Evolutionary conservation across 1,140 invertebrate genomes (phyloP), one percentile per base, ranked within the genome.

Genomic region (Radopholus similis): DNA sequence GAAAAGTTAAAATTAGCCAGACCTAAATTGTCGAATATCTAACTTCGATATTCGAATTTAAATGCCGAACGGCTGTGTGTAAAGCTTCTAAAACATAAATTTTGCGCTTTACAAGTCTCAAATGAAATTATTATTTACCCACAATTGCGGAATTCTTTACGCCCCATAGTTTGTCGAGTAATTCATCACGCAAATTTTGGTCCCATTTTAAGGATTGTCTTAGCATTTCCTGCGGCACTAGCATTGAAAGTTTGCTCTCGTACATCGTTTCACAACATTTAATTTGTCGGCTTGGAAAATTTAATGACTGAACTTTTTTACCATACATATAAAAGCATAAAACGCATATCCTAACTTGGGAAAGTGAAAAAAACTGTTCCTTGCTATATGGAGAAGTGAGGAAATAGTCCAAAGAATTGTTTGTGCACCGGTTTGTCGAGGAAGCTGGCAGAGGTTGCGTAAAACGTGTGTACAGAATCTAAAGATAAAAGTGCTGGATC

Each of bases 1-100:
- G 11, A 60, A 64, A 28, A 40, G 18, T 13, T 9, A n/a, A 30
- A 13, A 9, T 4, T 23, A 66, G 28, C 15, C 30, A 26, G 1
- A 1, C n/a, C n/a, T 35, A 6, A 21, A 11, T 2, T 4, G 11
- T 6, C 18, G n/a, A 32, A 32, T 21, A 11, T 21, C 23, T 18
- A 5, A 49, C 62, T 34, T 76, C 75, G 66, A 75, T 72, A 30
- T 78, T 73, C 0, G 74, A 76, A 47, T 78, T 78, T 38, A 77
- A 59, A 40, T 79, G 76, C 21, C 77, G 71, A 18, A 76, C 47
- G 21, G 54, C 66, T 30, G 34, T 74, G 44, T 59, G 34, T 4
- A 57, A 37, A 54, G 47, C 35, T 34, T 34, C n/a, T n/a, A n/a
- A n/a, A n/a, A n/a, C n/a, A n/a, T n/a, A 47, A 8, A 47, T 34